These are phyloP conservation scores for Mya arenaria DNA, from an alignment of 1,140 invertebrate genomes.

Conservation along the genomic window DNA sequence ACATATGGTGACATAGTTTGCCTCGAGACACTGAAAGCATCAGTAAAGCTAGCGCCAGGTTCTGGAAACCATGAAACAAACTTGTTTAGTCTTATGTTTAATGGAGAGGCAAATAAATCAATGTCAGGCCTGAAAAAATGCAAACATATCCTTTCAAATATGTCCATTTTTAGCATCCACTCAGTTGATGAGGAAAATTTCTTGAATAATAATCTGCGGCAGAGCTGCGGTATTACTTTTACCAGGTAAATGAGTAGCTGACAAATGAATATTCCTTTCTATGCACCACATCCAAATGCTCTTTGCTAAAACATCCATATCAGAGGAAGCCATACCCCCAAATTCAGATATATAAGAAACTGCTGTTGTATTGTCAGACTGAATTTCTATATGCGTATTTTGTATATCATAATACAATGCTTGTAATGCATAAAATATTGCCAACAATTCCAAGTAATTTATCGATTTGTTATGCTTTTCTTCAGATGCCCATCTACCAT, in stretches of 20 bases:
- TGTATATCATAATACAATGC: not conserved
- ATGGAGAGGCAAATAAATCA: slow-evolving; percentile 26
- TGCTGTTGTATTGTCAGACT: slow-evolving; percentile 8
- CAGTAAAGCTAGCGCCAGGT: not conserved
- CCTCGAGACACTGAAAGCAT: slow-evolving; percentile 26
- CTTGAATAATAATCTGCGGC: slow-evolving; percentile 9
- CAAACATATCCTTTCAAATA: slow-evolving; percentile 21
- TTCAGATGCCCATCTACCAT: not conserved
- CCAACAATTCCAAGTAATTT: slow-evolving; percentile 18
- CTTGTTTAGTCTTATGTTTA: not conserved
- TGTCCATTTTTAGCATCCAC: slow-evolving; percentile 32
- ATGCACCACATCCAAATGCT: slow-evolving; percentile 20
- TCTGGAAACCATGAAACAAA: slow-evolving; percentile 31
- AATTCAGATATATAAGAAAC: not conserved
- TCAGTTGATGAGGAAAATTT: slow-evolving; percentile 11
- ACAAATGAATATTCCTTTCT: slow-evolving; percentile 4
- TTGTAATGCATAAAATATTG: not conserved
- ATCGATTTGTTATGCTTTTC: not conserved
- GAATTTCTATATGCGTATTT: slow-evolving; percentile 11
- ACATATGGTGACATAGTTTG: not conserved
- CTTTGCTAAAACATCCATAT: not conserved
- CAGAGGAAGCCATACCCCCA: slow-evolving; percentile 10
- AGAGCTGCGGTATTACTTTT: not conserved
- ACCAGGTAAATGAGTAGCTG: slow-evolving; percentile 10
- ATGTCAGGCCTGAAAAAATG: slow-evolving; percentile 23